A percentile compares a stretch with the other conserved stretches of the same genome.
These are phyloP conservation scores for Helostoma temminkii DNA, from an alignment of 2,797 vertebrate genomes.

Conservation along the genomic window DNA sequence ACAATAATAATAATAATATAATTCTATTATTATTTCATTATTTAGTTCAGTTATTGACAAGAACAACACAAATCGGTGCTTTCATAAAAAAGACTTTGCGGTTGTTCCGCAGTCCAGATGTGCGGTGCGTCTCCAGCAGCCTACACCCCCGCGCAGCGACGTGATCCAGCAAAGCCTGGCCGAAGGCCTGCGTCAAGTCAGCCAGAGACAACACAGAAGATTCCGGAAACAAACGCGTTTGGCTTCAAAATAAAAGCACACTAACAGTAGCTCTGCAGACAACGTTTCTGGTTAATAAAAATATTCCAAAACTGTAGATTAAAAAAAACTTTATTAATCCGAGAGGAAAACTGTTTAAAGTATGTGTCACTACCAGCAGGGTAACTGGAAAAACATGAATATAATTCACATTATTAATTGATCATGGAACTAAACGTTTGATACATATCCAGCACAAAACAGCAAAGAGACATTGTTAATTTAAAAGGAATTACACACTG, in stretches of 20 bases:
- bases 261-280: too few relatives aligned
- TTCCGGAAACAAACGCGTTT: slow-evolving; percentile 9
- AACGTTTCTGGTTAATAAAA: background rate
- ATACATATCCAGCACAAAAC: background rate
- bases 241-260: slow-evolving; percentile 54
- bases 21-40: background rate
- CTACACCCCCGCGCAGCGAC: slow-evolving; percentile 65
- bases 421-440: background rate
- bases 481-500: background rate
- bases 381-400: too few relatives aligned
- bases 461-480: background rate
- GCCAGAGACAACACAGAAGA: rapidly evolving
- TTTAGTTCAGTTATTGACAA: background rate
- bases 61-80: background rate
- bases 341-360: too few relatives aligned
- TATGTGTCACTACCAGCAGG: too few relatives aligned
- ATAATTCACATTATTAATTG: too few relatives aligned
- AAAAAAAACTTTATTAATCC: too few relatives aligned
- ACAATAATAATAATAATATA: slow-evolving; percentile 1
- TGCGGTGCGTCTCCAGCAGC: slow-evolving; percentile 65
- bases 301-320: too few relatives aligned
- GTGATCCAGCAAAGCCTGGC: slow-evolving; percentile 67
- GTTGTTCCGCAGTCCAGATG: slow-evolving; percentile 72
- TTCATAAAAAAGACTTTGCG: slow-evolving; percentile 42
- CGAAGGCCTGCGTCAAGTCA: slow-evolving; percentile 38